Evolutionary conservation across 2,113 vertebrate genomes (phyloP), one percentile per base, ranked within the genome.

Genomic region (Microtus montanus): DNA sequence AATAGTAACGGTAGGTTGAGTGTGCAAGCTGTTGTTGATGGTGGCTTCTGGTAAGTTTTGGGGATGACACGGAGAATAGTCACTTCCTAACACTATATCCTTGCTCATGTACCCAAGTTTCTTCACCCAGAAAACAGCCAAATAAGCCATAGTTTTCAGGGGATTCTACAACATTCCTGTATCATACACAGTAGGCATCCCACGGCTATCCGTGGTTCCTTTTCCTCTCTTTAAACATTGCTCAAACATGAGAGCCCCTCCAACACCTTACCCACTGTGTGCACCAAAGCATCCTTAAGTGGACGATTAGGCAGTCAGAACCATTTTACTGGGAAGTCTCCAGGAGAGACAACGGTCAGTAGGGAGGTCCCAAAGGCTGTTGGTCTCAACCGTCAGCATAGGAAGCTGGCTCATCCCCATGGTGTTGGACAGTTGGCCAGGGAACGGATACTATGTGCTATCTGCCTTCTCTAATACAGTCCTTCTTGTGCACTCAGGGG

Each of bases 41-140:
- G 61, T 28, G 35, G 75, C 49, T 89, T 83, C 90, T 58, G 77
- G 74, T 77, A 85, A 83, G 33, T 35, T 89, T 33, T 11, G 93
- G 70, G 24, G 83, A n/a, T 84, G 52, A 89, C 20, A 24, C 30
- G 8, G 47, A 89, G 6, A 11, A 30, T 0, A 28, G 26, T 30
- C 26, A 52, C 61, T 89, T 94, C 52, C 89, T 73, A 11, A 89
- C 22, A 70, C 54, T 64, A 41, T 89, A 35, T 20, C 44, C 89
- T 90, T 85, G 66, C 13, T 95, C 75, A 90, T 88, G 12, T 10
- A 58, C n/a, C 38, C 82, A 58, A 58, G 12, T 89, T 92, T 96
- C 70, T 49, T 79, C 12, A 74, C 74, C 63, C 82, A 64, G 68
- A 82, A 92, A 93, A 87, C 73, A 28, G 64, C 52, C n/a, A 87